Conservation (phyloP, 2,888 invertebrate genomes). For the Tachystola acroxantha region DNA sequence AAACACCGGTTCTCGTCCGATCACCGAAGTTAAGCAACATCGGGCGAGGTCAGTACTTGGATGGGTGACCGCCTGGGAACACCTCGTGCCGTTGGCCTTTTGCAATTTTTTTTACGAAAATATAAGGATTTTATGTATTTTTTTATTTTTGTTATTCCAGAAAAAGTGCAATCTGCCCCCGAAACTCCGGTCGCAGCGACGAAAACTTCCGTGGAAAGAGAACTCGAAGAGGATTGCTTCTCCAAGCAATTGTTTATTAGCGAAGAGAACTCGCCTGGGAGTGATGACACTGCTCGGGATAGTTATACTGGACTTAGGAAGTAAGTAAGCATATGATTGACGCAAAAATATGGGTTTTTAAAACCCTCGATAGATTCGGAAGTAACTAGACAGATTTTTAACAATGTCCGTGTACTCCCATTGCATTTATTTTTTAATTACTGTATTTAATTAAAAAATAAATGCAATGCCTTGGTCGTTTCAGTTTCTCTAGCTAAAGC, state of each 20-base stretch:
- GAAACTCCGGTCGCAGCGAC: conserved; percentile 27
- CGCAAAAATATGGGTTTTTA: too few species aligned
- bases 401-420: too few species aligned
- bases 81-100: conserved; percentile 57
- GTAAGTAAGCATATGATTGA: conserved; percentile 31
- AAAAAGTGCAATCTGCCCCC: conserved; percentile 19
- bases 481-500: too few species aligned
- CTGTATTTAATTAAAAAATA: too few species aligned
- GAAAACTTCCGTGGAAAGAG: conserved; percentile 24
- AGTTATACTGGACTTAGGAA: conserved; percentile 39
- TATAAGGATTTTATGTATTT: too few species aligned
- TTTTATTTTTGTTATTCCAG: too few species aligned
- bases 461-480: too few species aligned
- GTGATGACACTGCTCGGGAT: conserved; percentile 32
- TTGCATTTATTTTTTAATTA: too few species aligned
- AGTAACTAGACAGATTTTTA: too few species aligned
- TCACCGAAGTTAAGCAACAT: conserved; percentile 73
- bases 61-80: conserved; percentile 71
- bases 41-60: conserved; percentile 71
- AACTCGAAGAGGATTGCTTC: conserved; percentile 19
- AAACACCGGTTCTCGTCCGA: conserved; percentile 72
- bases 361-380: too few species aligned
- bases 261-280: conserved; percentile 30
- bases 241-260: conserved; percentile 16
- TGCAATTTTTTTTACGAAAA: too few species aligned